Evolutionary conservation across 2,113 vertebrate species (phyloP).

Genomic region (Bubo scandiacus): DNA sequence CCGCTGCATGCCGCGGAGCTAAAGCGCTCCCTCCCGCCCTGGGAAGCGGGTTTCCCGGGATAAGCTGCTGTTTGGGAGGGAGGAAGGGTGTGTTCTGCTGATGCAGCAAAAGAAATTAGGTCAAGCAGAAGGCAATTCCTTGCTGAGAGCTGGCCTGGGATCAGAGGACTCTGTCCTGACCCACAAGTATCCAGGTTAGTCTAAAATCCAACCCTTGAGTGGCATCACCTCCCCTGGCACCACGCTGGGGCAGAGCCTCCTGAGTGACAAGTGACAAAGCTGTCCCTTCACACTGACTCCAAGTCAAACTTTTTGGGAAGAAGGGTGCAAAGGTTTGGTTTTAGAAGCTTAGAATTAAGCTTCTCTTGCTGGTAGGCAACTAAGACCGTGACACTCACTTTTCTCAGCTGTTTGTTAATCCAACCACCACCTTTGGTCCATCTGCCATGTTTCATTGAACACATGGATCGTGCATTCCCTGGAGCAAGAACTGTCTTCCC

Average conservation of each 20-base stretch:
- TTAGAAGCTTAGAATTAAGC: background rate
- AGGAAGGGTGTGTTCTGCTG: background rate
- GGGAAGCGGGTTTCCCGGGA: background rate
- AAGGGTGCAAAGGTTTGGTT: background rate
- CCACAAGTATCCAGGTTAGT: background rate
- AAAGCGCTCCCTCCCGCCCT: background rate
- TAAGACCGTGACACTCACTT: background rate
- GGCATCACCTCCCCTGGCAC: background rate
- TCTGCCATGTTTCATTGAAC: constrained; percentile 55
- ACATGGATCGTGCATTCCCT: constrained; percentile 49
- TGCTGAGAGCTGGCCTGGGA: background rate
- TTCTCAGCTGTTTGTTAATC: constrained; percentile 33
- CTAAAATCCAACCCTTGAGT: background rate
- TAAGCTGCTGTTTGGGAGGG: background rate
- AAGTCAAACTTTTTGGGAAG: background rate
- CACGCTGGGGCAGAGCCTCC: background rate
- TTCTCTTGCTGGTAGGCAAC: background rate
- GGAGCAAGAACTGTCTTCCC: constrained; percentile 50
- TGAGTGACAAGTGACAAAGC: background rate
- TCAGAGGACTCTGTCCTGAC: background rate
- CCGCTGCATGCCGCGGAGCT: rapidly evolving
- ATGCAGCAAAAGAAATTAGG: background rate
- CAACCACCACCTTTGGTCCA: constrained; percentile 47
- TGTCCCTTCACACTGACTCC: background rate
- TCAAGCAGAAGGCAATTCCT: constrained; percentile 1